Percentiles rank a stretch among this genome's conserved stretches.
phyloP scores from a whole-genome alignment of 1,140 invertebrate species.

The Holotrichia oblita region DNA sequence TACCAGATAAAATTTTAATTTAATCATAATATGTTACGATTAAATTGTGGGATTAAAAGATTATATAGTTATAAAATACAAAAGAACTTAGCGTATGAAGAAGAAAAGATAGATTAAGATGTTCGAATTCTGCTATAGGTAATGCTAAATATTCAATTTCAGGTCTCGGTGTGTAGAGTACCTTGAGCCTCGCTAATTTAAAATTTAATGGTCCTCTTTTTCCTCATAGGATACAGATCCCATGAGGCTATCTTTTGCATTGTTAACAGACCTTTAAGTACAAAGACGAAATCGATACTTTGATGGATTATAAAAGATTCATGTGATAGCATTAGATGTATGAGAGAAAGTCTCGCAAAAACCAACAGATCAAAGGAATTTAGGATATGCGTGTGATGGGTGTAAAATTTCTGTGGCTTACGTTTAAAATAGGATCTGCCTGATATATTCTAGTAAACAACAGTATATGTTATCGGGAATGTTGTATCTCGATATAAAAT shows the following conservation, averaged over 20 bases:
- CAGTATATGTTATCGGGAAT: neutral
- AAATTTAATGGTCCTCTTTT: slow-evolving; percentile 17
- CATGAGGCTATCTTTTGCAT: slow-evolving; percentile 4
- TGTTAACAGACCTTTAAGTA: slow-evolving; percentile 18
- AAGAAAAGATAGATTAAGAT: no score
- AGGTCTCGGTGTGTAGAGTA: neutral
- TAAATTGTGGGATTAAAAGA: no score
- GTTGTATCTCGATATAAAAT: no score
- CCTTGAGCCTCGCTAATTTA: neutral
- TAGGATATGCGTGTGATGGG: neutral
- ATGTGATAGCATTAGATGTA: neutral
- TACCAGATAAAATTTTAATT: no score
- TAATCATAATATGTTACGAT: no score
- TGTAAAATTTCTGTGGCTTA: neutral
- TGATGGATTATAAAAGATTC: slow-evolving; percentile 29
- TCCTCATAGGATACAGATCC: neutral
- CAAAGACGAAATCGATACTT: slow-evolving; percentile 22
- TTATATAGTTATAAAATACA: no score
- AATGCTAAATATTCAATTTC: neutral
- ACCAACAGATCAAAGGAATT: slow-evolving; percentile 27
- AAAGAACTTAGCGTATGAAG: no score
- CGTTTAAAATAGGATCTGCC: neutral
- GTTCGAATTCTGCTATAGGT: neutral
- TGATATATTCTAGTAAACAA: neutral
- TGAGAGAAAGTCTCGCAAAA: neutral